A percentile compares a stretch with the other conserved stretches of the same genome.
Conservation (phyloP, 2,113 vertebrate genomes). For the Anseranas semipalmata region DNA sequence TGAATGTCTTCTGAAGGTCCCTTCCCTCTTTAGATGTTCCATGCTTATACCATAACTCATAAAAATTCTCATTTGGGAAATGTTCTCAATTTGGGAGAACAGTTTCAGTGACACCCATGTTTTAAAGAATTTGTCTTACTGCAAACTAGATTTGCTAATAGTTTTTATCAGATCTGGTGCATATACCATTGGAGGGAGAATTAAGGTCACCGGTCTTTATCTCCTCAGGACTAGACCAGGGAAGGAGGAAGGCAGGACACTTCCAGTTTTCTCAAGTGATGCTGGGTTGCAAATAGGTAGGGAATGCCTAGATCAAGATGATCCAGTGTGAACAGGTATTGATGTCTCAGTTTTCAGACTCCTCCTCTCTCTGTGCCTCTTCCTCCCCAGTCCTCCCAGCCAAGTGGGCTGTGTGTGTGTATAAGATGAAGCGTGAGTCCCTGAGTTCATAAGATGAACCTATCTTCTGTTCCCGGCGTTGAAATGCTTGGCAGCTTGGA, state of each 20-base stretch:
- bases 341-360: not conserved
- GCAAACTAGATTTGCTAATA: not conserved
- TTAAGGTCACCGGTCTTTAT: not conserved
- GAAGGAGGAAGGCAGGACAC: not conserved
- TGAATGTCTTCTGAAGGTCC: not conserved
- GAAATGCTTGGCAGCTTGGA: not conserved
- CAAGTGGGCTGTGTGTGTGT: not conserved
- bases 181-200: not conserved
- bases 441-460: no score
- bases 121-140: not conserved
- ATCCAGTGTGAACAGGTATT: not conserved
- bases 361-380: not conserved
- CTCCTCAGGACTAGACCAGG: not conserved
- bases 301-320: not conserved
- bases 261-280: not conserved
- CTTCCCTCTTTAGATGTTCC: not conserved
- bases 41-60: not conserved
- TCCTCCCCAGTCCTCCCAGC: not conserved
- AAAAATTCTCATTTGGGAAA: no score
- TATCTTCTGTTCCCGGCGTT: not conserved
- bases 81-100: not conserved
- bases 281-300: not conserved
- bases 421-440: not conserved
- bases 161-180: not conserved
- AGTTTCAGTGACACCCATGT: not conserved